Evolutionary conservation across 2,888 invertebrate species (phyloP).

Genomic region (Epinotia bilunana): DNA sequence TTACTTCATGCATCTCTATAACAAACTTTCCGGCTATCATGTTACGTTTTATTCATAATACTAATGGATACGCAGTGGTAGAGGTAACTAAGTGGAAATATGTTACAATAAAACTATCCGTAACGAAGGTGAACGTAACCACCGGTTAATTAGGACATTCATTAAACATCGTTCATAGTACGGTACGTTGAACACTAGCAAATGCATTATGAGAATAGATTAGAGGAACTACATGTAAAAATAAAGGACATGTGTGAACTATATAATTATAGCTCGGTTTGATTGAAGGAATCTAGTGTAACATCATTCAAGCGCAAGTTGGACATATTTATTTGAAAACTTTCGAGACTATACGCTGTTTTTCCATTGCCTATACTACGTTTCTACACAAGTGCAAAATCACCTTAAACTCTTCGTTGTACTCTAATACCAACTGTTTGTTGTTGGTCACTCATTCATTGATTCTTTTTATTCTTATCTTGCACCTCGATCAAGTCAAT

Average conservation of each 20-base stretch:
- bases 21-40: slow-evolving; percentile 11
- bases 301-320: no score
- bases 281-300: no score
- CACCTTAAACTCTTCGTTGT: background rate
- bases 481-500: background rate
- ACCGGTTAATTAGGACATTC: slow-evolving; percentile 58
- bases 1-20: slow-evolving; percentile 32
- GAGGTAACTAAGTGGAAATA: slow-evolving; percentile 47
- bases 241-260: background rate
- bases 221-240: background rate
- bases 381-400: background rate
- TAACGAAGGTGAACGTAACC: slow-evolving; percentile 54
- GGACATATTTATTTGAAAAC: no score
- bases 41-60: slow-evolving; percentile 29
- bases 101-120: slow-evolving; percentile 46
- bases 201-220: background rate
- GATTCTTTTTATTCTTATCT: background rate
- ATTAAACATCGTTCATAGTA: slow-evolving; percentile 60
- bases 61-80: slow-evolving; percentile 27
- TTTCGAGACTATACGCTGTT: no score
- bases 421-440: background rate
- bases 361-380: background rate
- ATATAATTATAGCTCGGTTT: no score
- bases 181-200: slow-evolving; percentile 41
- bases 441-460: background rate